Base-by-base conservation (phyloP, 37 sponge, comb jelly and placozoan genomes). In the Beroe ovata region DNA sequence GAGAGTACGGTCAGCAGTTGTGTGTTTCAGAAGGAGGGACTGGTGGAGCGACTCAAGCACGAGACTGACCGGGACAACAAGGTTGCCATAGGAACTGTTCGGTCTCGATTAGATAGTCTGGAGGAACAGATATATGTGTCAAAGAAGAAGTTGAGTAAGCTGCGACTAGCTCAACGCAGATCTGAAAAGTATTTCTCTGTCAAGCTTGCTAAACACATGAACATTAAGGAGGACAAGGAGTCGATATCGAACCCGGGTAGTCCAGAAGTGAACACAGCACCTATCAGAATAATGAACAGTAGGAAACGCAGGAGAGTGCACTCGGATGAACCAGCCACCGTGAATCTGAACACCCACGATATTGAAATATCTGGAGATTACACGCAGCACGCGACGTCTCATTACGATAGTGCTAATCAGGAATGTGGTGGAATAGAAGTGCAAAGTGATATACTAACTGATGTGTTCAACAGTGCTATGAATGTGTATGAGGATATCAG, bases 151-250 rank as follows among this genome's bases (percentile, higher is more conserved):
- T 36, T 41, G 41, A 36, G 22, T 2, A 39, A 77, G 38, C 25
- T 77, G 54, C 39, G 33, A 77, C 35, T 32, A 1, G 26, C 84
- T n/a, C 84, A 77, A 25, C 35, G 38, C 20, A 42, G 84, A 77
- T 77, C 84, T 8, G 84, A 77, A 25, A 77, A 77, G 54, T 77
- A 77, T 40, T 77, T 32, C n/a, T 36, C 84, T 6, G 28, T 42
- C 1, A 77, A 77, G 25, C 38, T 66, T 34, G 25, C 69, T 4
- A 66, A 66, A 1, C 2, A 29, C 36, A 66, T 66, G 36, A 37
- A 33, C 33, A 33, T 34, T 1, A 66, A 66, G 33, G 16, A 29
- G 30, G 30, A 66, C 1, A 47, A 47, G 54, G 54, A 16, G 11
- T 16, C 11, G 6, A 11, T 47, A 47, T 47, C 54, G 11, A 11